These are phyloP conservation scores for Caenorhabditis uteleia DNA, from an alignment of 2,888 invertebrate species.

Conservation along the genomic window DNA sequence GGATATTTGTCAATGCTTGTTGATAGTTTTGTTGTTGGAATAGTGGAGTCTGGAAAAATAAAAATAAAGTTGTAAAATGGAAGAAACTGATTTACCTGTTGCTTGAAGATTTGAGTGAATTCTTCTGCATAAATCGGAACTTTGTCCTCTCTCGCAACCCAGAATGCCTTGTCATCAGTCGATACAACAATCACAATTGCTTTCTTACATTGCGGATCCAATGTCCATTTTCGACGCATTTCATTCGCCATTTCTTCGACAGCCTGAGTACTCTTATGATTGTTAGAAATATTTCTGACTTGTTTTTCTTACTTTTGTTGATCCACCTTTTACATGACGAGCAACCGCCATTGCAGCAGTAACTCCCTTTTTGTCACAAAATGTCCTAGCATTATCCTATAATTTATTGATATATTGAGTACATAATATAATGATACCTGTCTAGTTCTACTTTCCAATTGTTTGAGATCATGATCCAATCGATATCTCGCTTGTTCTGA, in stretches of 20 bases:
- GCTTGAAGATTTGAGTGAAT: slow-evolving; percentile 60
- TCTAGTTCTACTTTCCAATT: slow-evolving; percentile 57
- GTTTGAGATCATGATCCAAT: slow-evolving; percentile 62
- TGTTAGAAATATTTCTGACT: background rate
- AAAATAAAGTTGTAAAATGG: background rate
- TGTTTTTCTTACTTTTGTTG: slow-evolving; percentile 38
- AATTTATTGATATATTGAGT: slow-evolving; percentile 7
- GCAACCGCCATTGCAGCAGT: slow-evolving; percentile 63
- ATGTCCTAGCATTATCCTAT: slow-evolving; percentile 52
- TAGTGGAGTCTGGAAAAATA: slow-evolving; percentile 44
- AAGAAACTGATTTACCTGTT: slow-evolving; percentile 39
- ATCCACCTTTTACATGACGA: slow-evolving; percentile 59
- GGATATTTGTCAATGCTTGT: slow-evolving; percentile 57
- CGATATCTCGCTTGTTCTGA: slow-evolving; percentile 59
- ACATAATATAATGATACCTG: too few species aligned
- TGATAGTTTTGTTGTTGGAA: slow-evolving; percentile 57
- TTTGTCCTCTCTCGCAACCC: slow-evolving; percentile 63
- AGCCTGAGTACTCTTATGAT: slow-evolving; percentile 35
- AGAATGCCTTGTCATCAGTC: slow-evolving; percentile 63
- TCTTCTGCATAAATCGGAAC: slow-evolving; percentile 64
- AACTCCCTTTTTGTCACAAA: slow-evolving; percentile 67
- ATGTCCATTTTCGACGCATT: slow-evolving; percentile 57
- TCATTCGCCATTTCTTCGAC: slow-evolving; percentile 64
- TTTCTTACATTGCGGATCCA: slow-evolving; percentile 65
- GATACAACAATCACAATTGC: slow-evolving; percentile 53